Percentiles rank a stretch among this genome's conserved stretches.
Evolutionary conservation across 53 echinoderm and acorn worm species (phyloP).

Genomic region (Luidia sarsii): DNA sequence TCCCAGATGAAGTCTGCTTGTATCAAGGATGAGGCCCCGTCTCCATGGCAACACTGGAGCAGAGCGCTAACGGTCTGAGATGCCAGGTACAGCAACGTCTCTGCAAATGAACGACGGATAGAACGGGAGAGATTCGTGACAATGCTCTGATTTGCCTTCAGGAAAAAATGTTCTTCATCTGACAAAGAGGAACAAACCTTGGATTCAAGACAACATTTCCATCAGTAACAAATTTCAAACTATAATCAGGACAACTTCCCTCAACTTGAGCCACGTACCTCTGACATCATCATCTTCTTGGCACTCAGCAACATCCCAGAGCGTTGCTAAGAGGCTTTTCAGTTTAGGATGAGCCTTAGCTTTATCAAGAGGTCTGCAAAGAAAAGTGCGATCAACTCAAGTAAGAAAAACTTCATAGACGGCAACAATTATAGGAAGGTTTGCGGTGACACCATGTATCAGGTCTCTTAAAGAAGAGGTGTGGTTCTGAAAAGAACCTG

Average conservation of each 20-base stretch:
- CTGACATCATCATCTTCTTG: conserved; percentile 3
- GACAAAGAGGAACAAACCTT: neutral
- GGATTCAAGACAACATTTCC: neutral
- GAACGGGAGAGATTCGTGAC: too few relatives aligned
- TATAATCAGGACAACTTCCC: too few relatives aligned
- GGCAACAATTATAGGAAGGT: neutral
- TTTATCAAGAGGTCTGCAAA: conserved; percentile 46
- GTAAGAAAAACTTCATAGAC: too few relatives aligned
- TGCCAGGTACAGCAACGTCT: conserved; percentile 60
- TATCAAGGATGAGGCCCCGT: neutral
- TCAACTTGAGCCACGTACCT: conserved; percentile 17
- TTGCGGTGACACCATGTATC: too few relatives aligned
- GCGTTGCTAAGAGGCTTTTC: conserved; percentile 7
- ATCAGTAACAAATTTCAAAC: neutral
- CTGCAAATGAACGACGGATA: too few relatives aligned
- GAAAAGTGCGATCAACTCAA: too few relatives aligned
- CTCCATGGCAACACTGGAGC: conserved; percentile 25
- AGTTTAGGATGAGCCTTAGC: conserved; percentile 3
- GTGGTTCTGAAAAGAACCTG: too few relatives aligned
- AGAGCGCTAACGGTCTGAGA: conserved; percentile 51
- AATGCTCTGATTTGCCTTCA: too few relatives aligned
- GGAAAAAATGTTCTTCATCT: neutral
- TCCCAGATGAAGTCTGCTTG: conserved; percentile 44
- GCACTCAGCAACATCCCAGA: conserved; percentile 10
- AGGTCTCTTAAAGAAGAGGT: too few relatives aligned